Percentiles rank a stretch among this genome's conserved stretches.
These are phyloP conservation scores for Idaea biselata DNA, from an alignment of 2,888 invertebrate species.

Conservation along the genomic window DNA sequence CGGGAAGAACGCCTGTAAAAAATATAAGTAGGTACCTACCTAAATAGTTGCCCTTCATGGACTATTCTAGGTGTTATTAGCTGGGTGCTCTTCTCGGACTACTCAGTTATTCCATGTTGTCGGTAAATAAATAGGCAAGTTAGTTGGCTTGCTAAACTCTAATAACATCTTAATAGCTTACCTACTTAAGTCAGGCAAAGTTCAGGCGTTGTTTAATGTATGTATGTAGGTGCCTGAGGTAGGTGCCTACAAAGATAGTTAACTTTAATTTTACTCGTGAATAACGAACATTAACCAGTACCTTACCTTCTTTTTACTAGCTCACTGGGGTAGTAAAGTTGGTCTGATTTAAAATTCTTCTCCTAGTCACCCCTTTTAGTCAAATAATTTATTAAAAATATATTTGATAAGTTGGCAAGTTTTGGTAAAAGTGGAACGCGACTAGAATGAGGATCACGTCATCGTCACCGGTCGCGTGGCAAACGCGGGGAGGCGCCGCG, in stretches of 20 bases:
- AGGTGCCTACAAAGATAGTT: background rate
- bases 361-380: constrained; percentile 15
- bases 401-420: constrained; percentile 50
- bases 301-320: background rate
- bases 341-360: constrained; percentile 5
- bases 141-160: background rate
- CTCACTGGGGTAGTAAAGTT: constrained; percentile 9
- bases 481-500: constrained; percentile 53
- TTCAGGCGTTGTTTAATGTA: constrained; percentile 18
- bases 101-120: background rate
- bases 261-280: background rate
- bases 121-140: background rate
- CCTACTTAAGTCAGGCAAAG: constrained; percentile 15
- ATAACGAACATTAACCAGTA: background rate
- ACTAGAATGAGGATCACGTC: constrained; percentile 47
- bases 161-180: background rate
- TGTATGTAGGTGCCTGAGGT: no score
- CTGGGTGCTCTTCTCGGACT: background rate
- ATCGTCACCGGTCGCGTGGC: constrained; percentile 65
- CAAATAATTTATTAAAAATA: constrained; percentile 22
- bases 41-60: no score
- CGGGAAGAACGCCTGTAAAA: no score
- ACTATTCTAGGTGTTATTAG: background rate
- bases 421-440: constrained; percentile 61
- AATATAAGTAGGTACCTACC: no score